Evolutionary conservation across 2,113 vertebrate genomes (phyloP).

Genomic region (Panurus biarmicus): DNA sequence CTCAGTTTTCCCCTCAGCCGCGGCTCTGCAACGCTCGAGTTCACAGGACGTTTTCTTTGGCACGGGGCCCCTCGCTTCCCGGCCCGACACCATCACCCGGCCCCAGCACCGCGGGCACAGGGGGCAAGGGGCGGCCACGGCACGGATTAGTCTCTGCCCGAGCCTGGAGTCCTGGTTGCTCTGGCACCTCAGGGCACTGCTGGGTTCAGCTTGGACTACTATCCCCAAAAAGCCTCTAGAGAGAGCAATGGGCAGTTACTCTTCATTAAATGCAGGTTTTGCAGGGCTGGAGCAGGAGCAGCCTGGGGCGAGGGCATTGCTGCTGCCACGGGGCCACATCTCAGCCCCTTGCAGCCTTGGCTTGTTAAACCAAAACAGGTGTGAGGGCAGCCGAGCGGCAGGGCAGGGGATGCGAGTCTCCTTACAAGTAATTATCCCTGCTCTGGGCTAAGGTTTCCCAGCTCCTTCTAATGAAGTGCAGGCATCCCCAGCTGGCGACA

Average conservation of each 20-base stretch:
- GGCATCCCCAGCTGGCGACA: neutral
- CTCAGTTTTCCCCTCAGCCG: neutral
- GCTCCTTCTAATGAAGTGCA: conserved; percentile 38
- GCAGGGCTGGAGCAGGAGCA: neutral
- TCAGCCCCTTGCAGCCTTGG: neutral
- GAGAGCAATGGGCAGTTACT: neutral
- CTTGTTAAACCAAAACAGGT: conserved; percentile 69
- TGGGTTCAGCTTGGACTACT: neutral
- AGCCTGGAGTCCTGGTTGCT: fast-evolving
- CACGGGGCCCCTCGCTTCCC: neutral
- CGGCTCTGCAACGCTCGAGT: neutral
- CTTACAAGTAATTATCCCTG: conserved; percentile 18
- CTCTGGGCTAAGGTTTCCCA: conserved; percentile 32
- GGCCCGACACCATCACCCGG: fast-evolving
- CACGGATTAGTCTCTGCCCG: neutral
- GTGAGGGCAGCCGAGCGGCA: neutral
- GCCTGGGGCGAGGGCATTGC: neutral
- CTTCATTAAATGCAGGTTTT: neutral
- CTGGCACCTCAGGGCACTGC: neutral
- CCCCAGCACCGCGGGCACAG: neutral
- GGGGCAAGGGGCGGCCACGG: neutral
- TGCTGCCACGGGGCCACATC: neutral
- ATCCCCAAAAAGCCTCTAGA: neutral
- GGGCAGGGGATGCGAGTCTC: neutral
- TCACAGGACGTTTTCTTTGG: conserved; percentile 48